Conservation (phyloP, 2,113 vertebrate genomes). For the Sorex fumeus region DNA sequence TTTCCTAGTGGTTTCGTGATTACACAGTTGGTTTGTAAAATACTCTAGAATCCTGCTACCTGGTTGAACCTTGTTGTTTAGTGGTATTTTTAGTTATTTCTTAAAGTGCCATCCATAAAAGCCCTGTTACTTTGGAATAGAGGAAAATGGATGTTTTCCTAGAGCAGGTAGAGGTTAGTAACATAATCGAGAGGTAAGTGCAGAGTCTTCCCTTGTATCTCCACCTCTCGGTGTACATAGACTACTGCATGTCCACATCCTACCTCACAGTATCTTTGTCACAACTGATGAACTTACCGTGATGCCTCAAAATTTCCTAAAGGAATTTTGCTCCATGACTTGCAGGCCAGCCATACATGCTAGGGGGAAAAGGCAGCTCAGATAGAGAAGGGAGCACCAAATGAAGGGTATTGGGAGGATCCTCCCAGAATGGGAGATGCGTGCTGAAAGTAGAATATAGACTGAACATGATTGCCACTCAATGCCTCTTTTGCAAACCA, state of each 20-base stretch:
- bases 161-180: not conserved
- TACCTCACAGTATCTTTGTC: not conserved
- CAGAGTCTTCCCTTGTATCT: not conserved
- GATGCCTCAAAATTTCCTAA: not conserved
- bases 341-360: too few species aligned
- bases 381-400: too few species aligned
- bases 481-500: too few species aligned
- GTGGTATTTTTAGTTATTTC: not conserved
- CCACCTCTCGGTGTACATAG: accelerated
- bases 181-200: not conserved
- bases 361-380: too few species aligned
- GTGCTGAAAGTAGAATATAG: too few species aligned
- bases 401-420: too few species aligned
- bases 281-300: not conserved
- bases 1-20: too few species aligned
- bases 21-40: not conserved
- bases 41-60: not conserved
- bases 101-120: not conserved
- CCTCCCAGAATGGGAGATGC: too few species aligned
- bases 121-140: not conserved
- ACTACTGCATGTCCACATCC: too few species aligned
- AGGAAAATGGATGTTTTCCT: not conserved
- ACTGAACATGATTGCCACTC: too few species aligned
- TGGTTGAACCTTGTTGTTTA: conserved; percentile 8
- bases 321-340: too few species aligned